phyloP scores from a whole-genome alignment of 2,797 vertebrate species.

The Sebastolobus altivelis region DNA sequence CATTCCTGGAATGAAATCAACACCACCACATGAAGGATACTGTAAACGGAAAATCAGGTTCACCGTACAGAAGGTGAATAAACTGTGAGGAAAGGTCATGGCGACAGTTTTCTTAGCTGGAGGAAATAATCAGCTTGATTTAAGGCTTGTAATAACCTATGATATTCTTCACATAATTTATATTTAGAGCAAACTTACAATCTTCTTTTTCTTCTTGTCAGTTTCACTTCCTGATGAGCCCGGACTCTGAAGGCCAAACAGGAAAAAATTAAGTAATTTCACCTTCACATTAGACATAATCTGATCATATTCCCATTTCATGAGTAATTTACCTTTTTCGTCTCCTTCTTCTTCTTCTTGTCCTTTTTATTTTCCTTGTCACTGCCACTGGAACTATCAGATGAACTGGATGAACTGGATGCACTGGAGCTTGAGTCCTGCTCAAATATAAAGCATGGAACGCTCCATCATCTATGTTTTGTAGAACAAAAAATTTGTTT shows the following conservation, averaged over 20 bases:
- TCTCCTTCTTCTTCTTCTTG: constrained; percentile 45
- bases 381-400: constrained; percentile 29
- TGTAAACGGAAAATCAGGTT: background rate
- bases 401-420: constrained; percentile 28
- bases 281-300: background rate
- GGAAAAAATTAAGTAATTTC: background rate
- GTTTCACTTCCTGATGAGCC: constrained; percentile 37
- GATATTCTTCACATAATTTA: background rate
- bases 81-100: background rate
- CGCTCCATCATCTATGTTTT: constrained; percentile 1
- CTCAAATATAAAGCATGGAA: background rate
- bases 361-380: constrained; percentile 67
- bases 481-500: background rate
- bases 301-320: background rate
- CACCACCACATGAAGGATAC: background rate
- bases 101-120: background rate
- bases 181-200: constrained; percentile 23
- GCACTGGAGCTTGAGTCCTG: constrained; percentile 67
- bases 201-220: constrained; percentile 48
- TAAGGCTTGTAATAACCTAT: background rate
- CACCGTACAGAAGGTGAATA: background rate
- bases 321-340: constrained; percentile 40
- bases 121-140: background rate
- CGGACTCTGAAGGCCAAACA: constrained; percentile 31
- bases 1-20: constrained; percentile 48